A percentile compares a stretch with the other conserved stretches of the same genome.
Evolutionary conservation across 2,888 invertebrate species (phyloP).

Genomic region (Chalcis sispes): DNA sequence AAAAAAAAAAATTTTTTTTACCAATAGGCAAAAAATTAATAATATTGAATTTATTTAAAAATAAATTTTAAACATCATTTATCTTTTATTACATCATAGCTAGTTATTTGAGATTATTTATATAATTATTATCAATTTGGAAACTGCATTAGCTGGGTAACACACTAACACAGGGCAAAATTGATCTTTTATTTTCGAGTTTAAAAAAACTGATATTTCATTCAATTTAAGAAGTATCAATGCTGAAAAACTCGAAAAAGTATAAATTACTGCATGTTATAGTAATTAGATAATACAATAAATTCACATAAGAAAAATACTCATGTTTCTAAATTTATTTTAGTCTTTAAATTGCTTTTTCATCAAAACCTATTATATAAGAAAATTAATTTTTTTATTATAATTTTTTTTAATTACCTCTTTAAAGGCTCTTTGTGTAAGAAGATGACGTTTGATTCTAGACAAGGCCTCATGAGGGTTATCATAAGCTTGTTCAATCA

Average conservation of each 20-base stretch:
- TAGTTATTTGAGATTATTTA: too few species aligned
- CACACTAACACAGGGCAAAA: conserved; percentile 28
- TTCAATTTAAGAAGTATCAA: conserved; percentile 17
- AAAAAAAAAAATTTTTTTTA: conserved; percentile 8
- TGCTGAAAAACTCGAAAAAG: background rate
- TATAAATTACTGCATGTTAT: background rate
- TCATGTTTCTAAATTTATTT: conserved; percentile 12
- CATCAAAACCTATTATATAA: background rate
- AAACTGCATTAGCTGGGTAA: conserved; percentile 30
- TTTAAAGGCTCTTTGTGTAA: conserved; percentile 98
- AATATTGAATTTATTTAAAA: conserved; percentile 8
- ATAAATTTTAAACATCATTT: background rate
- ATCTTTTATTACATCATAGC: background rate
- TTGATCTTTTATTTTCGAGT: conserved; percentile 26
- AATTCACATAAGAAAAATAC: background rate
- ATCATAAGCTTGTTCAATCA: conserved; percentile 99
- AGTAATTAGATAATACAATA: conserved; percentile 2
- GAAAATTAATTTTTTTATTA: background rate
- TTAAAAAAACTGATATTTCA: conserved; percentile 2
- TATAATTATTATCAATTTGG: conserved; percentile 19
- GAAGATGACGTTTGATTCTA: conserved; percentile 98
- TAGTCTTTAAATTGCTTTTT: background rate
- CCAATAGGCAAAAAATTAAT: too few species aligned
- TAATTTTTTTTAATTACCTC: conserved; percentile 80
- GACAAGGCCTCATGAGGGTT: conserved; percentile 99